Evolutionary conservation across 64 coral and sea anemone species (phyloP).

Genomic region (Stichodactyla helianthus): DNA sequence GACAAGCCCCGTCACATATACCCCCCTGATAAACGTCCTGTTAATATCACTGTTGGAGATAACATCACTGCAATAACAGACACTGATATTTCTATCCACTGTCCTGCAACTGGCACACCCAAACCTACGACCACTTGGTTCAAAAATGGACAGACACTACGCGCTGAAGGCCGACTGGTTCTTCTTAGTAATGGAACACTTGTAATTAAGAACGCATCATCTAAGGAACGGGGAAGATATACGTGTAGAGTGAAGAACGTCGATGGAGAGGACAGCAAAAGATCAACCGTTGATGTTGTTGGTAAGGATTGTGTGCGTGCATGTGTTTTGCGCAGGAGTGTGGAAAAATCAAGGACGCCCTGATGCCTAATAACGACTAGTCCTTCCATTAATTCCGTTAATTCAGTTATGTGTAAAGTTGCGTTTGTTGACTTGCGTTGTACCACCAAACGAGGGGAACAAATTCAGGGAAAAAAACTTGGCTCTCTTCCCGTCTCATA

Average conservation of each 20-base stretch:
- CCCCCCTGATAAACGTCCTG: slow-evolving; percentile 34
- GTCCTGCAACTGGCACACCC: slow-evolving; percentile 49
- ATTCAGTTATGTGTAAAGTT: too few relatives aligned
- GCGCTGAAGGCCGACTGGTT: neutral
- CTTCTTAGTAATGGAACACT: slow-evolving; percentile 23
- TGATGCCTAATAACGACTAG: too few relatives aligned
- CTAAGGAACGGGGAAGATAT: neutral
- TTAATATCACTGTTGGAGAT: slow-evolving; percentile 47
- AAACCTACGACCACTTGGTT: slow-evolving; percentile 49
- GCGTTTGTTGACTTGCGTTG: too few relatives aligned
- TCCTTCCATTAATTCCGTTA: too few relatives aligned
- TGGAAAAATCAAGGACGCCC: too few relatives aligned
- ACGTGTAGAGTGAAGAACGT: neutral
- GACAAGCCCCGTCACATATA: slow-evolving; percentile 23
- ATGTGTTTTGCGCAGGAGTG: neutral
- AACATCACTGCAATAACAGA: slow-evolving; percentile 68
- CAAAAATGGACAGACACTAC: slow-evolving; percentile 43
- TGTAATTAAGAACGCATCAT: neutral
- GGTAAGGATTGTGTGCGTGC: neutral
- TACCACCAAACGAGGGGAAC: too few relatives aligned
- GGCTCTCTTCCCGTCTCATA: too few relatives aligned
- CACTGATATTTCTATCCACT: slow-evolving; percentile 54
- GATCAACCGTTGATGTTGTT: neutral
- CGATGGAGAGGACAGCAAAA: neutral
- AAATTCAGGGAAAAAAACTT: too few relatives aligned